Evolutionary conservation across 2,113 vertebrate genomes (phyloP).

Genomic region (Pantherophis guttatus): DNA sequence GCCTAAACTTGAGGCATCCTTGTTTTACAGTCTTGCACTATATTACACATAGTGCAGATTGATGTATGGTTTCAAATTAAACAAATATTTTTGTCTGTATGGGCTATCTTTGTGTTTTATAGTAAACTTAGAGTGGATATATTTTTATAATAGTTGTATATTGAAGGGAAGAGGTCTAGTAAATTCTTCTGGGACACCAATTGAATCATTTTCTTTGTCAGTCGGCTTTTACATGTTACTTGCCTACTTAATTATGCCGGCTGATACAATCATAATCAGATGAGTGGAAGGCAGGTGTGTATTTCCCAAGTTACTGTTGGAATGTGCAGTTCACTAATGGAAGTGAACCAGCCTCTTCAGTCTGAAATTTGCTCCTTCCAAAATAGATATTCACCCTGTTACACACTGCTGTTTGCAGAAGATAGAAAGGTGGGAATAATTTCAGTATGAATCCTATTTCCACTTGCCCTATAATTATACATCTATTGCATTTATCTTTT

Average conservation of each 20-base stretch:
- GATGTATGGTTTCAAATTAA: slow-evolving; percentile 8
- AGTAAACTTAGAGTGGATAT: neutral
- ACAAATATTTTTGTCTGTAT: slow-evolving; percentile 2
- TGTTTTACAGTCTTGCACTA: slow-evolving; percentile 19
- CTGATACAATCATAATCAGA: neutral
- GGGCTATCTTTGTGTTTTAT: slow-evolving; percentile 21
- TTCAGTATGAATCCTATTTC: neutral
- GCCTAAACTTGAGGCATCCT: neutral
- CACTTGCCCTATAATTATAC: neutral
- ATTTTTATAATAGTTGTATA: neutral
- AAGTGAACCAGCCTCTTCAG: neutral
- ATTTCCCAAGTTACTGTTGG: neutral
- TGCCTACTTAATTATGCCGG: neutral
- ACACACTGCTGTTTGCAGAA: neutral
- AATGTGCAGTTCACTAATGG: neutral
- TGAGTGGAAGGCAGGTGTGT: neutral
- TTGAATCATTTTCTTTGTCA: neutral
- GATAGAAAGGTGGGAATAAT: neutral
- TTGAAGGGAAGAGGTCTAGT: neutral
- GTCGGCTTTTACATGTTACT: neutral
- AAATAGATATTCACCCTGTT: neutral
- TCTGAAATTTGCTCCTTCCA: neutral
- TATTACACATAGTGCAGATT: neutral
- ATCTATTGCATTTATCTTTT: neutral
- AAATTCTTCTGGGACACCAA: neutral